Evolutionary conservation across 2,888 invertebrate species (phyloP).

Genomic region (Synergus laeviventris): DNA sequence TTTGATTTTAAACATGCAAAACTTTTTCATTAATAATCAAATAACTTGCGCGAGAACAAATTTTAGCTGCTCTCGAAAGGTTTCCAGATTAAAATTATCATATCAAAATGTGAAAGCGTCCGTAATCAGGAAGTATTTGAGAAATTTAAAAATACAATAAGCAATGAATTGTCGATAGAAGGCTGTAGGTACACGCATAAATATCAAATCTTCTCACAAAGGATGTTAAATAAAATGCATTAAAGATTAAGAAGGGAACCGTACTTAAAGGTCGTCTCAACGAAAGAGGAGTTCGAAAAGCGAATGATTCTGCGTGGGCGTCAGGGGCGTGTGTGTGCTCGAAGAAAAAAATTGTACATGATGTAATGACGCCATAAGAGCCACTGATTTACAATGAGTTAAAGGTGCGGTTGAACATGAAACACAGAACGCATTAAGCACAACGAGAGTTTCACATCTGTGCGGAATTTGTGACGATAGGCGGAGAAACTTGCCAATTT

Average conservation of each 20-base stretch:
- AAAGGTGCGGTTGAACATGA: conserved; percentile 47
- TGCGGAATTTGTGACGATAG: conserved; percentile 26
- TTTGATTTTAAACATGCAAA: neutral
- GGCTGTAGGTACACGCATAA: neutral
- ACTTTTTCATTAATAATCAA: neutral
- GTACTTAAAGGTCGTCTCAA: conserved; percentile 60
- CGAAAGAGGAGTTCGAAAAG: conserved; percentile 56
- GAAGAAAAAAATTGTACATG: conserved; percentile 53
- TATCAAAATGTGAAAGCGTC: neutral
- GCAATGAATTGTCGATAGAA: neutral
- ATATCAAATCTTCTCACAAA: conserved; percentile 33
- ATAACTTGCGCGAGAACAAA: neutral
- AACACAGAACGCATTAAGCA: conserved; percentile 41
- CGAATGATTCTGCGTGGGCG: conserved; percentile 63
- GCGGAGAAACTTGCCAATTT: conserved; percentile 23
- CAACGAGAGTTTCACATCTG: conserved; percentile 19
- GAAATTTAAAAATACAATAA: conserved; percentile 21
- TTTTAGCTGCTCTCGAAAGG: neutral
- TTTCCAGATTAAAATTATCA: neutral
- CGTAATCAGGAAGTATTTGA: conserved; percentile 14
- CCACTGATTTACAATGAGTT: conserved; percentile 59
- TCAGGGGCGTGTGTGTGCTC: conserved; percentile 51
- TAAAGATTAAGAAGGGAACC: conserved; percentile 43
- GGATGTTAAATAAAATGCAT: conserved; percentile 48
- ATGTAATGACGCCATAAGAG: conserved; percentile 63